These are phyloP conservation scores for Nephotettix cincticeps DNA, from an alignment of 1,140 invertebrate species.

Conservation along the genomic window DNA sequence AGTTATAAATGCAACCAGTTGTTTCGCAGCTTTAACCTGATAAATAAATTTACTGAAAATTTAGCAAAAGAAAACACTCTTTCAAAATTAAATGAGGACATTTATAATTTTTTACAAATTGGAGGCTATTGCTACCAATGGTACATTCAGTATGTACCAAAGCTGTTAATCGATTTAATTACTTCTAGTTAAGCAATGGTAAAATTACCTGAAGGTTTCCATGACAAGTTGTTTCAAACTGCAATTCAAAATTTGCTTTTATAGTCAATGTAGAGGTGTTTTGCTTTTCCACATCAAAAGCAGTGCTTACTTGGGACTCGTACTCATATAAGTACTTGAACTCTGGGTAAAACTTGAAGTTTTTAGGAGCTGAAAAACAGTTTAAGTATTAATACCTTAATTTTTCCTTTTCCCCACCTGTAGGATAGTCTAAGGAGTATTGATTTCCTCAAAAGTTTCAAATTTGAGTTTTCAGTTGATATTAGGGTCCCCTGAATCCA, in stretches of 20 bases:
- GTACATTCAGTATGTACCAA: background rate
- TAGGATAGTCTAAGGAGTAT: too few species aligned
- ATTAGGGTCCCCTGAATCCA: too few species aligned
- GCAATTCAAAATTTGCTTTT: slow-evolving; percentile 53
- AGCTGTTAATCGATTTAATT: slow-evolving; percentile 49
- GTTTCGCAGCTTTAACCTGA: background rate
- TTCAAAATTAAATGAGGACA: background rate
- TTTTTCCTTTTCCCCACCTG: too few species aligned
- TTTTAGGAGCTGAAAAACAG: slow-evolving; percentile 53
- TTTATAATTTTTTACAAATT: background rate
- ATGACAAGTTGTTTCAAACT: slow-evolving; percentile 60
- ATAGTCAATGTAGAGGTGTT: slow-evolving; percentile 65
- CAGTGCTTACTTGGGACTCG: slow-evolving; percentile 58
- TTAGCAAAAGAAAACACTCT: background rate
- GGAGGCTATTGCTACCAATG: background rate
- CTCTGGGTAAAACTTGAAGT: slow-evolving; percentile 60
- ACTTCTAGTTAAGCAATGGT: slow-evolving; percentile 50
- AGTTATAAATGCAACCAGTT: background rate
- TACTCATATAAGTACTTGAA: slow-evolving; percentile 64
- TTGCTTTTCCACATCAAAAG: slow-evolving; percentile 64
- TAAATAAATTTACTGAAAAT: background rate
- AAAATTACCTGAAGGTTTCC: slow-evolving; percentile 55
- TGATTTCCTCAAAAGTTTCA: too few species aligned
- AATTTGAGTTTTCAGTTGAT: too few species aligned
- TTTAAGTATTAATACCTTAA: too few species aligned